phyloP scores from a whole-genome alignment of 2,797 vertebrate species.

The Poecilia gillii region DNA sequence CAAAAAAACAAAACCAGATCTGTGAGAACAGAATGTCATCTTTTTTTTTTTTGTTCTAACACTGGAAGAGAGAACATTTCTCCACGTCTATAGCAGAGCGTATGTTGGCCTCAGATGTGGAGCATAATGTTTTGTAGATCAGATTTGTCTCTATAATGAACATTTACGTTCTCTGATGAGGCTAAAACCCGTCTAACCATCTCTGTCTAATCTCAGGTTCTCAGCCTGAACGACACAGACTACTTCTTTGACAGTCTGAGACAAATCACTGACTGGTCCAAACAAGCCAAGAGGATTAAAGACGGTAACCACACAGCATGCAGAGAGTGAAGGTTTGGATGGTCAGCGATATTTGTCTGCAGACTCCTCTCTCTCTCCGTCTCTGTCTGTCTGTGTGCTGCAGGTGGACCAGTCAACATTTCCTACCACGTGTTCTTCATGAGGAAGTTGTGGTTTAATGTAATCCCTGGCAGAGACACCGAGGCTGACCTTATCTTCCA shows the following conservation, averaged over 20 bases:
- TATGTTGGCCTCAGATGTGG: not conserved
- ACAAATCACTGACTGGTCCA: slow-evolving; percentile 91
- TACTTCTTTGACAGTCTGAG: slow-evolving; percentile 96
- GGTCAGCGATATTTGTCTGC: not conserved
- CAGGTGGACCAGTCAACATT: slow-evolving; percentile 75
- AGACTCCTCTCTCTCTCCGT: not conserved
- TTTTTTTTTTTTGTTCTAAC: not conserved
- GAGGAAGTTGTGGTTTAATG: slow-evolving; percentile 95
- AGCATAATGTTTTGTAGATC: not conserved
- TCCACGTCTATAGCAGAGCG: not conserved
- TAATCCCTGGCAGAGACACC: slow-evolving; percentile 89
- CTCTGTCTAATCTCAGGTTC: slow-evolving; percentile 79
- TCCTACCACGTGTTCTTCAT: slow-evolving; percentile 92
- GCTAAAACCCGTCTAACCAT: not conserved
- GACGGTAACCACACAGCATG: slow-evolving; percentile 80
- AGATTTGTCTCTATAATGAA: not conserved
- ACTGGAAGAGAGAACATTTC: not conserved
- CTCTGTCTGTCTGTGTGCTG: slow-evolving; percentile 15
- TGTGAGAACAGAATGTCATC: not conserved
- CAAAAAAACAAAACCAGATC: not conserved
- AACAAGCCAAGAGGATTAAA: slow-evolving; percentile 84
- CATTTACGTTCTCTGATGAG: not conserved
- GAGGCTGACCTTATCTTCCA: slow-evolving; percentile 93
- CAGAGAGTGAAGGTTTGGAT: not conserved
- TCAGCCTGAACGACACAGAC: slow-evolving; percentile 91